A percentile compares a stretch with the other conserved stretches of the same genome.
Evolutionary conservation across 2,797 vertebrate species (phyloP).

Genomic region (Australoheros facetus): DNA sequence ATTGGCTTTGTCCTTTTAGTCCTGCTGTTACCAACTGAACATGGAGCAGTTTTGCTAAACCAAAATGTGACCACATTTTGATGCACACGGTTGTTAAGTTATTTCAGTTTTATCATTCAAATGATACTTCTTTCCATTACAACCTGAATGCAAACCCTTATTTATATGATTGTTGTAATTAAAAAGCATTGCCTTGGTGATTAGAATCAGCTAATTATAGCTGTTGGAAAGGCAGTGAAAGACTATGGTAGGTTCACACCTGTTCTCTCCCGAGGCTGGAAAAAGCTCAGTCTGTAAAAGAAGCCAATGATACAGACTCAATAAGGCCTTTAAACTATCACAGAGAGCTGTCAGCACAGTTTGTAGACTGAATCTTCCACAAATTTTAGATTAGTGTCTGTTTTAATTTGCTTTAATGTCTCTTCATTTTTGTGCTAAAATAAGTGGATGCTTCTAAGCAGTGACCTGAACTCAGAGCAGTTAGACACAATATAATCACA

Average conservation of each 20-base stretch:
- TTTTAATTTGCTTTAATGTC: neutral
- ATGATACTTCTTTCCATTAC: neutral
- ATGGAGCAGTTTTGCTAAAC: neutral
- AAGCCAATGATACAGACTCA: conserved; percentile 2
- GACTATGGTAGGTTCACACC: conserved; percentile 17
- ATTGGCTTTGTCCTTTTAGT: neutral
- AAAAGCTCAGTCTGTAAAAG: neutral
- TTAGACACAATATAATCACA: conserved; percentile 30
- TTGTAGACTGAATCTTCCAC: conserved; percentile 11
- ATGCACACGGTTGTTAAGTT: neutral
- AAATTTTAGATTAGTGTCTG: neutral
- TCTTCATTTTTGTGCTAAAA: neutral
- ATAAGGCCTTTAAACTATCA: neutral
- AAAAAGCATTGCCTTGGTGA: neutral
- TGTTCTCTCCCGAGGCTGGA: conserved; percentile 32
- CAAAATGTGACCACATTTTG: neutral
- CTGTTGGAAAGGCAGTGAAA: conserved; percentile 8
- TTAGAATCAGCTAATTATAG: conserved; percentile 34
- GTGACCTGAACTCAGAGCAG: conserved; percentile 21
- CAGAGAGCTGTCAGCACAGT: conserved; percentile 7
- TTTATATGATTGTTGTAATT: conserved; percentile 5
- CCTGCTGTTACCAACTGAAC: neutral
- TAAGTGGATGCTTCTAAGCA: conserved; percentile 13
- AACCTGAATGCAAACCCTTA: conserved; percentile 6
- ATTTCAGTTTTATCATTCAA: neutral